phyloP scores from a whole-genome alignment of 2,888 invertebrate genomes.

The Apotomis betuletana region DNA sequence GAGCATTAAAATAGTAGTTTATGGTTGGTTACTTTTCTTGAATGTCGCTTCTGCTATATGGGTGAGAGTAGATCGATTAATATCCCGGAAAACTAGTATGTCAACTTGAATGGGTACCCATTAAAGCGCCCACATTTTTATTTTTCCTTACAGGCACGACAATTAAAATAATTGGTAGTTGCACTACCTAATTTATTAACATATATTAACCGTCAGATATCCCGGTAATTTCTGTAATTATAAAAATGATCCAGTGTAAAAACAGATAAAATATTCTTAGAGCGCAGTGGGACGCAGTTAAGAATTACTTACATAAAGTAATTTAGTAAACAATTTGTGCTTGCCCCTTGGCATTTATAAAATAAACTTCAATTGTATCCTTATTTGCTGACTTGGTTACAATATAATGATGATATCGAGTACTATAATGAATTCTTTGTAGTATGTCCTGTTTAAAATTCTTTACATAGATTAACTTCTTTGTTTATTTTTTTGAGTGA shows the following conservation, averaged over 20 bases:
- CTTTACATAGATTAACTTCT: not conserved
- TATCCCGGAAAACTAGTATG: slow-evolving; percentile 28
- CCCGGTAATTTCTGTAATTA: slow-evolving; percentile 25
- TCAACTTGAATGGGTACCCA: slow-evolving; percentile 15
- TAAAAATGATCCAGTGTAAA: slow-evolving; percentile 26
- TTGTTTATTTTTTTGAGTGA: not conserved
- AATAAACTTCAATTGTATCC: slow-evolving; percentile 18
- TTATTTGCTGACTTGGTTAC: slow-evolving; percentile 10
- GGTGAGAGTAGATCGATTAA: slow-evolving; percentile 13
- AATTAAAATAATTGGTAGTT: slow-evolving; percentile 23
- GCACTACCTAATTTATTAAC: slow-evolving; percentile 19
- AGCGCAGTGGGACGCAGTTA: slow-evolving; percentile 1
- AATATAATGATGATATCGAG: slow-evolving; percentile 5
- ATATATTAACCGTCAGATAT: slow-evolving; percentile 13
- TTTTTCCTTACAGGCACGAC: slow-evolving; percentile 8
- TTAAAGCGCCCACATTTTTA: slow-evolving; percentile 2
- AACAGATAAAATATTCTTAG: slow-evolving; percentile 10
- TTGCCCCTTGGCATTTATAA: slow-evolving; percentile 27
- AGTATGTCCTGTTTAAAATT: slow-evolving; percentile 3
- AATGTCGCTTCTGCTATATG: slow-evolving; percentile 5
- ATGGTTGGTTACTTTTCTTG: slow-evolving; percentile 12
- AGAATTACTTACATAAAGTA: not conserved
- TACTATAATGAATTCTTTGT: not conserved
- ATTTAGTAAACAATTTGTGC: slow-evolving; percentile 2
- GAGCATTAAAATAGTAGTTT: slow-evolving; percentile 1